Percentiles rank a stretch among this genome's conserved stretches.
Evolutionary conservation across 2,797 vertebrate genomes (phyloP).

Genomic region (Acanthurus leucopareius): DNA sequence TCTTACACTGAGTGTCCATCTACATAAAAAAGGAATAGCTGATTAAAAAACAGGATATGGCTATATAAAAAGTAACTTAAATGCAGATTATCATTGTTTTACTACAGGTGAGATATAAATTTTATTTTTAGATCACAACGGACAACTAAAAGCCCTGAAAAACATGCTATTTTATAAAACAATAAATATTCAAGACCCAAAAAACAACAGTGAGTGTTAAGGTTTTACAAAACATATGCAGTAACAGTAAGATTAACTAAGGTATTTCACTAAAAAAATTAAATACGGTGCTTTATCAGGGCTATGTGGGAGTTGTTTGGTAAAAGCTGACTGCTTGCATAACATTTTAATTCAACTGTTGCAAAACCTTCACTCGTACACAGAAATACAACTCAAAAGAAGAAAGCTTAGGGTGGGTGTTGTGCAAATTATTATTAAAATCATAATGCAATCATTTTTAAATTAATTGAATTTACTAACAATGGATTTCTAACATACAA

Average conservation of each 20-base stretch:
- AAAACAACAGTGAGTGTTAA: neutral
- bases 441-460: too few species aligned
- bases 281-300: neutral
- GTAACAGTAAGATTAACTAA: neutral
- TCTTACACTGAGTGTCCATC: constrained; percentile 85
- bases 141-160: neutral
- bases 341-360: neutral
- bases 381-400: neutral
- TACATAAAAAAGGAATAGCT: constrained; percentile 50
- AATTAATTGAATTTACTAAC: too few species aligned
- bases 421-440: too few species aligned
- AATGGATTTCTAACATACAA: constrained; percentile 72
- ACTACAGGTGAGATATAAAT: neutral
- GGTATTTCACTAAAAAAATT: neutral
- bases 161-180: neutral
- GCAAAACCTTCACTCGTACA: neutral
- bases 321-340: neutral
- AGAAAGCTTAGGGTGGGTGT: too few species aligned
- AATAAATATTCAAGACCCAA: neutral
- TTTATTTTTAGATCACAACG: constrained; percentile 1
- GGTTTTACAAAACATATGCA: neutral
- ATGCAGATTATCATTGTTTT: constrained; percentile 7
- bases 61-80: neutral
- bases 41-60: neutral
- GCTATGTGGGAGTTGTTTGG: neutral